Conservation (phyloP, 2,888 invertebrate species). For the Himalopsyche kuldschensis region DNA sequence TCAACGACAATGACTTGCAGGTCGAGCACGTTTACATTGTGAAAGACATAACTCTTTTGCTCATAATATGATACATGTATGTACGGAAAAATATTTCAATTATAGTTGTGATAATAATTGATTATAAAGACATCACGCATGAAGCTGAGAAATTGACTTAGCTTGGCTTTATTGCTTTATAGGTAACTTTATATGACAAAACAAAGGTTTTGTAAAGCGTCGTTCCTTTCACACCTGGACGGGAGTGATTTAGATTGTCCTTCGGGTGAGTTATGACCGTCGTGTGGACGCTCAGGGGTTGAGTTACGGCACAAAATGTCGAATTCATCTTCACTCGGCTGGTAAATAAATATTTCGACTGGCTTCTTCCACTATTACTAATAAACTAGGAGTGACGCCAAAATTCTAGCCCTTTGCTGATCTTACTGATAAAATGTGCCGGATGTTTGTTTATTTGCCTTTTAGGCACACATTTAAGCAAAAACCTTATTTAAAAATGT, state of each 20-base stretch:
- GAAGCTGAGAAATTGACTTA: not conserved
- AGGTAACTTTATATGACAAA: not conserved
- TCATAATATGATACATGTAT: too few species aligned
- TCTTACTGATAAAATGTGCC: constrained; percentile 11
- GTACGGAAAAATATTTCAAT: not conserved
- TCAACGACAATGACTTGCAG: too few species aligned
- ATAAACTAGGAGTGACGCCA: constrained; percentile 29
- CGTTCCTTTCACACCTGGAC: constrained; percentile 17
- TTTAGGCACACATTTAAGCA: not conserved
- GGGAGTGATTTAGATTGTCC: constrained; percentile 27
- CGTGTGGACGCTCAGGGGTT: constrained; percentile 14
- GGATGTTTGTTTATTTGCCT: not conserved
- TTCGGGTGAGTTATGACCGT: constrained; percentile 15
- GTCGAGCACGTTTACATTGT: too few species aligned
- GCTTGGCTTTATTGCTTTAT: not conserved
- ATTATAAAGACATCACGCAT: not conserved
- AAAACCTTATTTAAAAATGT: not conserved
- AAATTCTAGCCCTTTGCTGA: constrained; percentile 26
- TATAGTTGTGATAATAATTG: not conserved
- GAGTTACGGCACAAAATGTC: constrained; percentile 26
- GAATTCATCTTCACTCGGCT: constrained; percentile 34
- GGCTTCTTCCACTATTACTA: constrained; percentile 11
- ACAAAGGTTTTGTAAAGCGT: not conserved
- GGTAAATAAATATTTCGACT: constrained; percentile 34
- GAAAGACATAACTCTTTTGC: too few species aligned